A percentile compares a stretch with the other conserved stretches of the same genome.
Conservation (phyloP, 2,113 vertebrate species). For the Lanius collurio region DNA sequence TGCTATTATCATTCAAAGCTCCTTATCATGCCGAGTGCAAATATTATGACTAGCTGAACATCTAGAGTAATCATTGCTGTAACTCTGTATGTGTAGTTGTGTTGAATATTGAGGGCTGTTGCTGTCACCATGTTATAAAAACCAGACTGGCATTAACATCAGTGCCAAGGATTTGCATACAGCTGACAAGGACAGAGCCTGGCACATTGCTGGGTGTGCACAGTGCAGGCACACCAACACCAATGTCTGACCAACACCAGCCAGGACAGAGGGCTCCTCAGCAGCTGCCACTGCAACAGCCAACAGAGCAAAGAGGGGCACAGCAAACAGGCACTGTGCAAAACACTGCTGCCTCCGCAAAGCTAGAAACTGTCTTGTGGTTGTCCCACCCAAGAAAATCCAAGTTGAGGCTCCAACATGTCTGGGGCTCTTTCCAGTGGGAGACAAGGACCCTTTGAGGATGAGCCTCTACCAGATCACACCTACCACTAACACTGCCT, state of each 20-base stretch:
- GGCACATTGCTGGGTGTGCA: background rate
- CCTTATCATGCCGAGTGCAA: slow-evolving; percentile 45
- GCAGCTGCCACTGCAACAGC: background rate
- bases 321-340: background rate
- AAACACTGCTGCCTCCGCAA: background rate
- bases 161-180: slow-evolving; percentile 41
- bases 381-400: background rate
- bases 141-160: slow-evolving; percentile 47
- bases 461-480: background rate
- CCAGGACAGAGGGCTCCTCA: background rate
- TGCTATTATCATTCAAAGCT: slow-evolving; percentile 56
- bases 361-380: background rate
- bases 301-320: background rate
- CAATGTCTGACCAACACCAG: background rate
- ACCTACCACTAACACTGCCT: background rate
- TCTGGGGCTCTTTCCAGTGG: background rate
- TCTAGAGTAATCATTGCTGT: slow-evolving; percentile 41
- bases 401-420: background rate
- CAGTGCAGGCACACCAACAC: background rate
- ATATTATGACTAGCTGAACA: slow-evolving; percentile 59
- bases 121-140: slow-evolving; percentile 66
- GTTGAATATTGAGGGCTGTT: slow-evolving; percentile 60
- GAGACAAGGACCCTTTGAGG: background rate
- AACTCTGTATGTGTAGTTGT: slow-evolving; percentile 57
- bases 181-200: slow-evolving; percentile 40